Percentiles rank a stretch among this genome's conserved stretches.
phyloP scores from a whole-genome alignment of 2,113 vertebrate species.

The Salvator merianae region DNA sequence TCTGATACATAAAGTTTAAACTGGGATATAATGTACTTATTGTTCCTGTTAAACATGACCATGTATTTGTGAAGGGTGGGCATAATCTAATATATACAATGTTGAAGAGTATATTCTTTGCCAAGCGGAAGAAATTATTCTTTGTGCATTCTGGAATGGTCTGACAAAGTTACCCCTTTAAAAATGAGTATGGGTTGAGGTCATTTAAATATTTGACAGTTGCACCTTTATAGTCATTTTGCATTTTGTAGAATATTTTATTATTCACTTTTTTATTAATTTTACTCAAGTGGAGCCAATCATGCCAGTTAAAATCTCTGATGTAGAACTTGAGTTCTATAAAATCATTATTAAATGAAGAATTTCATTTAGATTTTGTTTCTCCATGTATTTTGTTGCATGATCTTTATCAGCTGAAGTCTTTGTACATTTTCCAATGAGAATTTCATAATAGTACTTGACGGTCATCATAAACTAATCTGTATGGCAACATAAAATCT shows the following conservation, averaged over 20 bases:
- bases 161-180: slow-evolving; percentile 18
- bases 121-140: slow-evolving; percentile 26
- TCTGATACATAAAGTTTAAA: slow-evolving; percentile 46
- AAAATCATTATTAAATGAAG: not conserved
- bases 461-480: not conserved
- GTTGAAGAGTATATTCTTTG: slow-evolving; percentile 53
- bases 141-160: not conserved
- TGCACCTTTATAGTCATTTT: not conserved
- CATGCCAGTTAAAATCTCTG: not conserved
- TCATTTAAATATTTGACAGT: not conserved
- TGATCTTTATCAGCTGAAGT: not conserved
- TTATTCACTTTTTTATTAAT: not conserved
- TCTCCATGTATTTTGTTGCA: not conserved
- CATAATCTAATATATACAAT: not conserved
- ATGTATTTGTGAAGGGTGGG: not conserved
- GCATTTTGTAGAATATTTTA: not conserved
- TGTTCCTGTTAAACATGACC: not conserved
- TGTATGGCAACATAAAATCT: not conserved
- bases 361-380: not conserved
- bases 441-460: not conserved
- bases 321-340: not conserved
- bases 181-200: not conserved
- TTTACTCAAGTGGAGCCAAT: not conserved
- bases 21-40: not conserved
- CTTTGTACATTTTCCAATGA: fast-evolving